These are phyloP conservation scores for Brenthis hecate DNA, from an alignment of 2,888 invertebrate species.

Conservation along the genomic window DNA sequence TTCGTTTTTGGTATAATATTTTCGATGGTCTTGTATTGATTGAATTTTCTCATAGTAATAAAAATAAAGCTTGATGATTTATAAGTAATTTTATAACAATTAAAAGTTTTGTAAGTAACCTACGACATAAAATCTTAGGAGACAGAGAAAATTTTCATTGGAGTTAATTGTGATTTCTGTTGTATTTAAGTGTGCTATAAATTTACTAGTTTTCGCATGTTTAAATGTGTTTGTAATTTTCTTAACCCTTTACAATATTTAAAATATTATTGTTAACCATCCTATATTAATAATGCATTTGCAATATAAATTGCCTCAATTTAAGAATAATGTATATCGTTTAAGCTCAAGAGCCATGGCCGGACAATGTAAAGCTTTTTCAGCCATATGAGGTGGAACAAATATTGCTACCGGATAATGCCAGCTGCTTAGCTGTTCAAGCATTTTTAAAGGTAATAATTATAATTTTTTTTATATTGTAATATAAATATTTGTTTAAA, in stretches of 20 bases:
- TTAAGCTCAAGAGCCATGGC: constrained; percentile 94
- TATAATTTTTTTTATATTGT: too few relatives aligned
- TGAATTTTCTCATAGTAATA: neutral
- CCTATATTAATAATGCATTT: neutral
- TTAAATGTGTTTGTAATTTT: neutral
- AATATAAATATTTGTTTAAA: neutral
- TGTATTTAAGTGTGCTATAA: neutral
- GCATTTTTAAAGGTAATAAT: constrained; percentile 89
- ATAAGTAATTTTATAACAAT: neutral
- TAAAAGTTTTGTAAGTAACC: neutral
- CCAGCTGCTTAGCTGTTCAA: constrained; percentile 95
- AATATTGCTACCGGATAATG: constrained; percentile 95
- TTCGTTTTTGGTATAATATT: constrained; percentile 47
- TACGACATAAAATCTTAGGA: neutral
- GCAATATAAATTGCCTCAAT: neutral
- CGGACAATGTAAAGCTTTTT: constrained; percentile 91
- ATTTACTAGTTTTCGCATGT: constrained; percentile 8
- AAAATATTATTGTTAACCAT: too few relatives aligned
- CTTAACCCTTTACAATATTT: too few relatives aligned
- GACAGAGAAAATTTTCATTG: constrained; percentile 4
- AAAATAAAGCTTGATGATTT: neutral
- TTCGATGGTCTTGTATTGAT: neutral
- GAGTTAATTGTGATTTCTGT: constrained; percentile 4
- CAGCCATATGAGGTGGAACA: constrained; percentile 97
- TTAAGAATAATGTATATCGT: constrained; percentile 17